Percentiles rank a stretch among this genome's conserved stretches.
phyloP scores from a whole-genome alignment of 2,888 invertebrate species.

The Hirtodrosophila alboralis region DNA sequence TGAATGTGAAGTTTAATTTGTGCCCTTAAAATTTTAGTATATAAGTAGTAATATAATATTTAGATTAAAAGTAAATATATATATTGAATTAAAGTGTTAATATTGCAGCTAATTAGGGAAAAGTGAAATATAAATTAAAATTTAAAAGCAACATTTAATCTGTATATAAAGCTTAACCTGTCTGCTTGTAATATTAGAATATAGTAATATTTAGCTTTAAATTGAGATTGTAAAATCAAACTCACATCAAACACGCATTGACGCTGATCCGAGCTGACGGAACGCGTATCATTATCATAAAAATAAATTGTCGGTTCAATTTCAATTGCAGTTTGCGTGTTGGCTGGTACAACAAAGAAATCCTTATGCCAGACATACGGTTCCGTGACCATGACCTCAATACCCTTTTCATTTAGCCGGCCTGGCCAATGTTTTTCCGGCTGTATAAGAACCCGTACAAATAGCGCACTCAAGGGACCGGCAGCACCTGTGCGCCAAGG shows the following conservation, averaged over 20 bases:
- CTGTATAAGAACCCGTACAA: slow-evolving; percentile 66
- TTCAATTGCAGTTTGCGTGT: slow-evolving; percentile 74
- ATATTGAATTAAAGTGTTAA: no score
- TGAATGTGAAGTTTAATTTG: no score
- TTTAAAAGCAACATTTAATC: no score
- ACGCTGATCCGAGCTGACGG: slow-evolving; percentile 67
- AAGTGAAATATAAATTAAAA: no score
- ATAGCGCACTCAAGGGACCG: slow-evolving; percentile 72
- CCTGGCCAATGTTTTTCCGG: slow-evolving; percentile 73
- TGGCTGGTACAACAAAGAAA: slow-evolving; percentile 68
- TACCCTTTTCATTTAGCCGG: slow-evolving; percentile 64
- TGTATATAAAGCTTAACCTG: no score
- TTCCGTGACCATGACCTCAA: slow-evolving; percentile 79
- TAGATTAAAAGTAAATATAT: no score
- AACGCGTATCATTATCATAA: slow-evolving; percentile 77
- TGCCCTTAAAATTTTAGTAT: no score
- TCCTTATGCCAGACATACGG: slow-evolving; percentile 77
- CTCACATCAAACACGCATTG: slow-evolving; percentile 80
- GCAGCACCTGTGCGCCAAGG: slow-evolving; percentile 76
- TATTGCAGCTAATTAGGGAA: no score
- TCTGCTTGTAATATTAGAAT: no score
- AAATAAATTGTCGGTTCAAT: slow-evolving; percentile 80
- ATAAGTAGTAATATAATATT: no score
- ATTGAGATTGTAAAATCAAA: no score
- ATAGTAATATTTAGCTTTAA: no score